Conservation (phyloP, 2,797 vertebrate genomes). For the Mus spretus region DNA sequence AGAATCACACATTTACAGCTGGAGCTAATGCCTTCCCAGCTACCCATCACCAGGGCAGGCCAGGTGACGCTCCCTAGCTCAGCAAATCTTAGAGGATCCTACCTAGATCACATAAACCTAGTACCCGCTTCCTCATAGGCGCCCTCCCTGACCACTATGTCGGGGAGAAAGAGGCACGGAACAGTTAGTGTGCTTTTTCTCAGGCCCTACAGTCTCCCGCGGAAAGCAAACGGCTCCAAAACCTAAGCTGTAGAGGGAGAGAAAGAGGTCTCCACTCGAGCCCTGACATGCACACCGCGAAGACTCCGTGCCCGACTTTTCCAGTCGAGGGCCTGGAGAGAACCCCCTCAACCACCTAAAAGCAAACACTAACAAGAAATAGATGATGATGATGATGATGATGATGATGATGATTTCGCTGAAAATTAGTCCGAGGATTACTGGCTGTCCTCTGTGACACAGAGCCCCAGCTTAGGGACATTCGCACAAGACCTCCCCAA, state of each 20-base stretch:
- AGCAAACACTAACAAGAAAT: not conserved
- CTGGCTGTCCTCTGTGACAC: not conserved
- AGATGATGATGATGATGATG: too few species aligned
- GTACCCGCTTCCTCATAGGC: rapidly evolving
- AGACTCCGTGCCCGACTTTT: not conserved
- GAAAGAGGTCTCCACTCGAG: not conserved
- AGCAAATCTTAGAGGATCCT: not conserved
- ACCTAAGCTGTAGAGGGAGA: not conserved
- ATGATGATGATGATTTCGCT: not conserved
- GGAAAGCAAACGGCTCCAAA: not conserved
- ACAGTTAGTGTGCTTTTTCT: not conserved
- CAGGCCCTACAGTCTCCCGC: not conserved
- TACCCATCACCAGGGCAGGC: not conserved
- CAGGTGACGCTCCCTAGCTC: not conserved
- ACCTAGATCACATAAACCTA: not conserved
- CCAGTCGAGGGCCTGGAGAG: not conserved
- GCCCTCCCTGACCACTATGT: not conserved
- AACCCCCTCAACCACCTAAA: not conserved
- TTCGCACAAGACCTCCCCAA: not conserved
- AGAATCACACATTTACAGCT: too few species aligned
- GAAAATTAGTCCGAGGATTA: not conserved
- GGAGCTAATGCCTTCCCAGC: not conserved
- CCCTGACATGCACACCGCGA: rapidly evolving
- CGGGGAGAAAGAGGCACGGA: not conserved
- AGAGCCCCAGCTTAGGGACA: not conserved